Conservation (phyloP, 1,140 invertebrate genomes). For the Bemisia tabaci region DNA sequence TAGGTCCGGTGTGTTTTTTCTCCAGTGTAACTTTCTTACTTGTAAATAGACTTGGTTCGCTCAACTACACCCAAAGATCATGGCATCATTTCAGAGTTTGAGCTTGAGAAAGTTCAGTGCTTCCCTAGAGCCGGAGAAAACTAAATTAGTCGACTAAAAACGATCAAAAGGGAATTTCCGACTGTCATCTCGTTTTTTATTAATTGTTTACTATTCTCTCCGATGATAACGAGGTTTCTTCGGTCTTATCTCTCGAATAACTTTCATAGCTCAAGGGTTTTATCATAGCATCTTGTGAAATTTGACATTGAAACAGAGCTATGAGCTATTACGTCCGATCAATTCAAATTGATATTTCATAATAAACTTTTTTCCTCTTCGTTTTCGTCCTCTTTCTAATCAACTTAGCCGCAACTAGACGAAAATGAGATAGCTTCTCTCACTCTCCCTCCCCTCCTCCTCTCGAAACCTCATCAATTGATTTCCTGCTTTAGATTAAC, state of each 20-base stretch:
- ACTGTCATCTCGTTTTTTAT: neutral
- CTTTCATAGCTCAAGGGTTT: neutral
- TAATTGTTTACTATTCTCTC: neutral
- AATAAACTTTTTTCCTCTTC: neutral
- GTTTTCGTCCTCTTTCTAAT: neutral
- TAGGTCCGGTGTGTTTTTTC: too few species aligned
- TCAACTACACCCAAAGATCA: too few species aligned
- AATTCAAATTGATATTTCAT: neutral
- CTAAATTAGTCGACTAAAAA: too few species aligned
- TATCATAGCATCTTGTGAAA: neutral
- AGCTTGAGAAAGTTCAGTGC: too few species aligned
- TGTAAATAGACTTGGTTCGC: too few species aligned
- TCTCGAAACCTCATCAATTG: neutral
- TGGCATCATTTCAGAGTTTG: too few species aligned
- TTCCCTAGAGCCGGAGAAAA: too few species aligned
- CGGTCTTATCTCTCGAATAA: neutral
- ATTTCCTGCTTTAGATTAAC: neutral
- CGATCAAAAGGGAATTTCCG: too few species aligned
- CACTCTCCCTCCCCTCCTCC: neutral
- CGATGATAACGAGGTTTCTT: neutral
- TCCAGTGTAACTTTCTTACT: too few species aligned
- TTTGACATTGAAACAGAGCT: neutral
- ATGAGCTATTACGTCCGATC: neutral
- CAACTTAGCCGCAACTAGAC: too few species aligned
- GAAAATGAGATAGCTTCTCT: too few species aligned